Base-by-base conservation (phyloP, 2,797 vertebrate genomes). In the Neomorphus geoffroyi region DNA sequence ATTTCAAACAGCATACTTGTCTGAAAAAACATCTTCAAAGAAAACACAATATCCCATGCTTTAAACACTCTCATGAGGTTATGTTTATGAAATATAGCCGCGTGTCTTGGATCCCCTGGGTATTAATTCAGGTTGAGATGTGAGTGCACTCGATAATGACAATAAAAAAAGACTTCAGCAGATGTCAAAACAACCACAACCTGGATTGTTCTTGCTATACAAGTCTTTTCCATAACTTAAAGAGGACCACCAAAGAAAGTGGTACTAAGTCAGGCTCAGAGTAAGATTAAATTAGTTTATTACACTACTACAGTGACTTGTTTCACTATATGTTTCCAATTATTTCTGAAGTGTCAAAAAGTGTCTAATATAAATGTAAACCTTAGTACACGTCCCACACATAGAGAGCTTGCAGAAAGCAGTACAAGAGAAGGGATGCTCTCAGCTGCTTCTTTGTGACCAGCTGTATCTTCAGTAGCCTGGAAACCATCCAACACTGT, bases 401-500 rank as follows among this genome's bases (percentile, higher is more conserved):
- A 70, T 4, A 30, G 43, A 53, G 81, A 89, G 50, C 30, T 73
- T 51, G 51, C 86, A 94, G 90, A 91, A 95, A 86, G 41, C 61
- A 85, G 32, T 32, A 10, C 37, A 85, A 66, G 58, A 81, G 66
- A 37, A 53, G 45, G 73, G 64, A 94, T 80, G 95, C 81, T 94
- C 94, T 92, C 24, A 51, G 90, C 86, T 95, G 96, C 95, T 94
- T 83, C 61, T 87, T 71, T 67, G 51, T 54, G 90, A 80, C 95
- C 96, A 97, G 96, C 95, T 97, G 90, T 86, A 92, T 65, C 95
- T 96, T 94, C 79, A 3, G 96, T 86, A 97, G 95, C 88, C 96
- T 97, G 97, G 97, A 97, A 87, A 64, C 15, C 65, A 83, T 97
- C 98, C 98, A 98, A 23, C 4, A 22, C 72, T 92, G 83, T 92